phyloP scores from a whole-genome alignment of 2,888 invertebrate genomes.

The Acrobasis suavella region DNA sequence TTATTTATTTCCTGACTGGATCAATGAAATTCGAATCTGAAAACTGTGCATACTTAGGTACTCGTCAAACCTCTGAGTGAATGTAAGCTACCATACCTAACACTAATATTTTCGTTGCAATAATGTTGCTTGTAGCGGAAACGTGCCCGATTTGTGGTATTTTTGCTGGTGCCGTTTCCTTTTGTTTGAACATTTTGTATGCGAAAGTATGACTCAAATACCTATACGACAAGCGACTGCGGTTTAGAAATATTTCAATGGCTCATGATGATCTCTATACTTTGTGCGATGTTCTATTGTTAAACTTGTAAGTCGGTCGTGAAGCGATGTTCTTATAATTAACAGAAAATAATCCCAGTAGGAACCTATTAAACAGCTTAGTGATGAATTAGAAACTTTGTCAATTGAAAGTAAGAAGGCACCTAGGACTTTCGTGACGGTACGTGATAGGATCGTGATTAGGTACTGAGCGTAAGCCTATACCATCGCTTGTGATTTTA shows the following conservation, averaged over 20 bases:
- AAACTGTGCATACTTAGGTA: too few species aligned
- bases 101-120: constrained; percentile 24
- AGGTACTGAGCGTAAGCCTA: background rate
- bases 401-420: background rate
- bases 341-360: too few species aligned
- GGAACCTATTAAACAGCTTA: background rate
- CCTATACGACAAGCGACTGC: background rate
- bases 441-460: background rate
- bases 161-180: constrained; percentile 33
- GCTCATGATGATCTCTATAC: too few species aligned
- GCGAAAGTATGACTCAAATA: constrained; percentile 16
- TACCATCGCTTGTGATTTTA: background rate
- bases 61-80: too few species aligned
- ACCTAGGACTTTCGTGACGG: background rate
- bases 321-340: too few species aligned
- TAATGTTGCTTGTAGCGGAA: constrained; percentile 30
- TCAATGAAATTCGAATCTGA: too few species aligned
- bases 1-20: too few species aligned
- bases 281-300: too few species aligned
- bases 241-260: too few species aligned
- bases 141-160: constrained; percentile 33
- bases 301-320: too few species aligned
- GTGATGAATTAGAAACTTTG: background rate
- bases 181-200: constrained; percentile 23
- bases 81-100: constrained; percentile 37